phyloP scores from a whole-genome alignment of 2,888 invertebrate genomes.

The Drosophila silvestris region DNA sequence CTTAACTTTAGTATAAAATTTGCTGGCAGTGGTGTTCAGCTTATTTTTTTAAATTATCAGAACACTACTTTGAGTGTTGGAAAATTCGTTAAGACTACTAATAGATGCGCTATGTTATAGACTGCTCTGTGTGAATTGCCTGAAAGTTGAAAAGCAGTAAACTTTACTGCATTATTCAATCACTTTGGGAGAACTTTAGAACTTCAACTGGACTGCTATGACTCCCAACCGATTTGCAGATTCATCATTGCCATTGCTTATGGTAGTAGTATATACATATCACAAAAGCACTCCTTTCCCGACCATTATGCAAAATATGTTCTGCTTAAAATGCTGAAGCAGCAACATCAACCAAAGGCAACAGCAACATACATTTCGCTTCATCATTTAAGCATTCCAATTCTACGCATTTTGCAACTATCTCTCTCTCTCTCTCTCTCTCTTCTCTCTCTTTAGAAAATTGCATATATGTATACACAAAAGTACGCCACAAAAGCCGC shows the following conservation, averaged over 20 bases:
- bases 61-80: not conserved
- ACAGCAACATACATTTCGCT: slow-evolving; percentile 42
- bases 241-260: slow-evolving; percentile 55
- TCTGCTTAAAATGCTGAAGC: slow-evolving; percentile 44
- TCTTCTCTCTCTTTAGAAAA: slow-evolving; percentile 52
- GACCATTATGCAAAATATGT: slow-evolving; percentile 51
- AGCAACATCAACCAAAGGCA: slow-evolving; percentile 14
- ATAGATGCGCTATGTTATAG: not conserved
- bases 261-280: slow-evolving; percentile 1
- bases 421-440: slow-evolving; percentile 15
- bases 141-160: not conserved
- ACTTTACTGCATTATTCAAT: not conserved
- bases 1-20: not conserved
- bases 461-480: slow-evolving; percentile 43
- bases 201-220: slow-evolving; percentile 4
- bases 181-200: not conserved
- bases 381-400: slow-evolving; percentile 75
- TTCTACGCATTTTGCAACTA: slow-evolving; percentile 68
- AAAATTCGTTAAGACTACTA: not conserved
- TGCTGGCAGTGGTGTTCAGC: too few relatives aligned
- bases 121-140: not conserved
- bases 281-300: slow-evolving; percentile 26
- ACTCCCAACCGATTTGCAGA: slow-evolving; percentile 42
- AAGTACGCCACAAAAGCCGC: slow-evolving; percentile 74
- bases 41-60: too few relatives aligned